Base-by-base conservation (phyloP, 2,888 invertebrate species). In the Hemistola chrysoprasaria region DNA sequence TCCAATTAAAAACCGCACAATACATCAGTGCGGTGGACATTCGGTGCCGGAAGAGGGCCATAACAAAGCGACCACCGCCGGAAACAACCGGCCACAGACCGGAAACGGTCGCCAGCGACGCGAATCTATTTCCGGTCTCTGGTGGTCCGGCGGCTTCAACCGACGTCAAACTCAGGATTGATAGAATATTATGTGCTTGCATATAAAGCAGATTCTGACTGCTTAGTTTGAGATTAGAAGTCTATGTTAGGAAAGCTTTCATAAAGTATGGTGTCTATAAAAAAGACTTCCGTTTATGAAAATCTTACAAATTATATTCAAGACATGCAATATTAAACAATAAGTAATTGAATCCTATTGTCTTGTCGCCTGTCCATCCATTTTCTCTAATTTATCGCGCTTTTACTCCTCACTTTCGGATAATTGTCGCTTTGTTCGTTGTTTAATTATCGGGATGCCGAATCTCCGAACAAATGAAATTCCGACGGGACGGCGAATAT, bases 41-140 rank as follows among this genome's bases (percentile, higher is more conserved):
- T 53, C 30, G 25, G 23, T 26, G 11, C 55, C 65, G 71, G 72
- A 70, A 59, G 48, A 50, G 55, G 32, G 51, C 53, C 62, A 65
- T 65, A 68, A 67, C 66, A 58, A 60, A 68, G 59, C 62, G 55
- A 56, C 56, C 57, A 53, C 54, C 34, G 59, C 63, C 71, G 68
- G 70, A 69, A 56, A 63, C 47, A 57, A 53, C 47, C 49, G 46
- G 54, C 68, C 66, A 38, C 69, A 49, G 72, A 58, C 71, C 71
- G 75, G 71, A 74, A 68, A 59, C 59, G 53, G 59, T 56, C 54
- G 57, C 63, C 63, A 68, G 62, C 65, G 25, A 66, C 67, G 58
- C 63, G 59, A 64, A 71, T 72, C 72, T 66, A 75, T 74, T 78
- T 76, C 77, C 78, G 67, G 62, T 50, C 16, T 16, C 3, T 16